A percentile compares a stretch with the other conserved stretches of the same genome.
These are phyloP conservation scores for Aplocera efformata DNA, from an alignment of 2,888 invertebrate species.

Conservation along the genomic window DNA sequence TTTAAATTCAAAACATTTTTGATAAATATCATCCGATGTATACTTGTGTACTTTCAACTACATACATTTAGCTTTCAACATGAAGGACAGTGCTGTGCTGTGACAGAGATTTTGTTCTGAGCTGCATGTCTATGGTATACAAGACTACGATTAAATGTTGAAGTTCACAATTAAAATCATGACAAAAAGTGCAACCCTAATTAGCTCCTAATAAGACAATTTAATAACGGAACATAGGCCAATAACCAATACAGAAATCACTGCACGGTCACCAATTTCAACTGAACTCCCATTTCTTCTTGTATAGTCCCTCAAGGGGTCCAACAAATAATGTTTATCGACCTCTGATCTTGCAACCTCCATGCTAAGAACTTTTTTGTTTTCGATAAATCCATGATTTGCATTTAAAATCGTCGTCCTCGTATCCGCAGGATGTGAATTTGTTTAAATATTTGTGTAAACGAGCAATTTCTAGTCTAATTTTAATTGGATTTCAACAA, in stretches of 20 bases:
- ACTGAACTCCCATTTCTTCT: conserved; percentile 2
- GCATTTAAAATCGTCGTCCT: conserved; percentile 11
- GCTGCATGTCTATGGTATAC: no score
- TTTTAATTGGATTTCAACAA: conserved; percentile 14
- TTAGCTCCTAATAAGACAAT: conserved; percentile 32
- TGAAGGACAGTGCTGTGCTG: no score
- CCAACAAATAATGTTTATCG: conserved; percentile 10
- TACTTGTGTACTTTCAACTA: no score
- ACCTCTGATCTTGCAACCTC: conserved; percentile 6
- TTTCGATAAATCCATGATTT: conserved; percentile 15
- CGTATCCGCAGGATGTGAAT: conserved; percentile 23
- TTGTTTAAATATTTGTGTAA: conserved; percentile 22
- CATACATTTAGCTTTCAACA: no score
- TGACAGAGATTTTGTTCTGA: no score
- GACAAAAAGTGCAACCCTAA: conserved; percentile 2
- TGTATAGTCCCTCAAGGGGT: neutral
- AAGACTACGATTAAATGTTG: neutral
- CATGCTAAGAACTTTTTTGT: conserved; percentile 7
- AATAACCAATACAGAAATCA: conserved; percentile 15
- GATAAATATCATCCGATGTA: no score
- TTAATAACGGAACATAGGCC: conserved; percentile 40
- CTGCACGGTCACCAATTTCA: conserved; percentile 6
- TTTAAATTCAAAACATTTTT: conserved; percentile 19
- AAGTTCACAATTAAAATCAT: conserved; percentile 7
- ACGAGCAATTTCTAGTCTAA: conserved; percentile 19